A percentile compares a stretch with the other conserved stretches of the same genome.
Conservation (phyloP, 2,888 invertebrate species). For the Acleris holmiana region DNA sequence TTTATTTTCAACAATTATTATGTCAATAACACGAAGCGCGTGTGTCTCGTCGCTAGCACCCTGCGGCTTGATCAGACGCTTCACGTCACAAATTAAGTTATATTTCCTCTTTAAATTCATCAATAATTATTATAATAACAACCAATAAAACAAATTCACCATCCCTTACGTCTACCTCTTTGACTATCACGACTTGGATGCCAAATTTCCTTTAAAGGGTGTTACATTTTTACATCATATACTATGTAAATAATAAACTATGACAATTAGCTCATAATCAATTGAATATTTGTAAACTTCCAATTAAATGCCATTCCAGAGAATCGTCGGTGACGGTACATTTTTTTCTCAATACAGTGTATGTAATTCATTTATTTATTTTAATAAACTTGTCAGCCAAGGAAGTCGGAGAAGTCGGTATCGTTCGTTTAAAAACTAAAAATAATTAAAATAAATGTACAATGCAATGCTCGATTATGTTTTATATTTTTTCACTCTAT, state of each 20-base stretch:
- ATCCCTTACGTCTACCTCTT: neutral
- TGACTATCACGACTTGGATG: neutral
- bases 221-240: neutral
- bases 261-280: too few species aligned
- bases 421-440: constrained; percentile 66
- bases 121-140: constrained; percentile 7
- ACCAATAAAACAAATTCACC: constrained; percentile 12
- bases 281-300: too few species aligned
- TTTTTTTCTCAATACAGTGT: constrained; percentile 14
- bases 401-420: constrained; percentile 72
- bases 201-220: neutral
- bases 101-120: constrained; percentile 8
- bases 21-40: constrained; percentile 52
- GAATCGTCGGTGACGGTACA: too few species aligned
- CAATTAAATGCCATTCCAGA: too few species aligned
- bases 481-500: constrained; percentile 42
- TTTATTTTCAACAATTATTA: constrained; percentile 40
- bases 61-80: constrained; percentile 66
- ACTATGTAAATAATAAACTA: too few species aligned
- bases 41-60: constrained; percentile 68
- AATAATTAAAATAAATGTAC: constrained; percentile 52
- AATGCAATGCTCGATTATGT: constrained; percentile 71
- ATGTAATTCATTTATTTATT: neutral
- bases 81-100: constrained; percentile 45
- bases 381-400: constrained; percentile 44